phyloP scores from a whole-genome alignment of 2,113 vertebrate genomes.

The Cygnus atratus region DNA sequence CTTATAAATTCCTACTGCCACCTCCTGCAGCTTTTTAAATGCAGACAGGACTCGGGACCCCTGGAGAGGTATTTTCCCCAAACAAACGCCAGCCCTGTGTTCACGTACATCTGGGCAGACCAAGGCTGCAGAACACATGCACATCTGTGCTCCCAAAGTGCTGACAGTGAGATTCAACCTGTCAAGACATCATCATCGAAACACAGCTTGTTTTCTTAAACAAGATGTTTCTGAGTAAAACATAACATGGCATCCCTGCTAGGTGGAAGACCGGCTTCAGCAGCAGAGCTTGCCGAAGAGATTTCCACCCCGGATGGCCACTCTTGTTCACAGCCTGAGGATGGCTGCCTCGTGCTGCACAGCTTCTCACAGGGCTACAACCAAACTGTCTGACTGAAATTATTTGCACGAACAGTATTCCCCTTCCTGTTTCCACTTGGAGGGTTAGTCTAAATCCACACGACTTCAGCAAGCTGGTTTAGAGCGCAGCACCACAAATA shows the following conservation, averaged over 20 bases:
- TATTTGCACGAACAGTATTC: background rate
- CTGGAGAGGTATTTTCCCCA: background rate
- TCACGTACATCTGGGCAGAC: background rate
- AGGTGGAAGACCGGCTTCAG: background rate
- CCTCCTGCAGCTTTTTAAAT: conserved; percentile 37
- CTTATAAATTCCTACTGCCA: conserved; percentile 56
- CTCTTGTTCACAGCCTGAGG: background rate
- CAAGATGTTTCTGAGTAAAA: background rate
- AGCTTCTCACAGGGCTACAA: accelerated
- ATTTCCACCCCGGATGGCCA: background rate
- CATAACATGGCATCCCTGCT: accelerated
- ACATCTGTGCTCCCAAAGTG: background rate
- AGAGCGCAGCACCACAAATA: background rate
- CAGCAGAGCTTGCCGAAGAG: background rate
- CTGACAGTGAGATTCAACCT: background rate
- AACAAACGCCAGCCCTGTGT: conserved; percentile 6
- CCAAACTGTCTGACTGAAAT: background rate
- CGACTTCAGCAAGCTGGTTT: background rate
- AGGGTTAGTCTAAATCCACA: background rate
- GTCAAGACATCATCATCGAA: background rate
- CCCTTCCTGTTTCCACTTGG: background rate
- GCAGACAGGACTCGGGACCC: background rate
- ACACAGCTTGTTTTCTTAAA: background rate
- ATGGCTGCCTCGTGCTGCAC: background rate
- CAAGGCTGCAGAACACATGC: background rate